phyloP scores from a whole-genome alignment of 2,113 vertebrate genomes.

The Engraulis encrasicolus region DNA sequence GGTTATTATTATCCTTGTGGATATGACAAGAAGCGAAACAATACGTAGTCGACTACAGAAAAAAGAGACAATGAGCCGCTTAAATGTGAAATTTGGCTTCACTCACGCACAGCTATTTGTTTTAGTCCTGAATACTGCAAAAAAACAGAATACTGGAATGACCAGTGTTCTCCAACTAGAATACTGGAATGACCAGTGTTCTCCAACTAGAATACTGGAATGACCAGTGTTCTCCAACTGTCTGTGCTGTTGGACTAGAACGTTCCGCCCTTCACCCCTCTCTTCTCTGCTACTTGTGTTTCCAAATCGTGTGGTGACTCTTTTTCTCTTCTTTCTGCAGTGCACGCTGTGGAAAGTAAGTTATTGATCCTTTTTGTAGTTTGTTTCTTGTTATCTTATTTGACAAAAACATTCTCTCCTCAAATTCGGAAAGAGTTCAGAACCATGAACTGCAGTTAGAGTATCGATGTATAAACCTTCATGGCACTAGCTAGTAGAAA shows the following conservation, averaged over 20 bases:
- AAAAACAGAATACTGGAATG: not conserved
- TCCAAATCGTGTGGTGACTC: conserved; percentile 71
- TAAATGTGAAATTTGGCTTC: not conserved
- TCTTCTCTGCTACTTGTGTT: conserved; percentile 47
- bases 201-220: not conserved
- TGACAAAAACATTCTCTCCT: not conserved
- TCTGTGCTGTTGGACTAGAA: conserved; percentile 21
- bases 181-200: conserved; percentile 1
- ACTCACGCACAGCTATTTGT: not conserved
- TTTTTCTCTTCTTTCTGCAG: conserved; percentile 89
- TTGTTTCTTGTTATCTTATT: conserved; percentile 36
- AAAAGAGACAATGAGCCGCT: conserved; percentile 26
- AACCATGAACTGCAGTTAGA: not conserved
- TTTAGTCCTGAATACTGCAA: not conserved
- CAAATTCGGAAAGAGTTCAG: conserved; percentile 14
- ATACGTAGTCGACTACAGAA: conserved; percentile 10
- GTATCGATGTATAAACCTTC: not conserved
- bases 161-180: not conserved
- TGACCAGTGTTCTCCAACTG: not conserved
- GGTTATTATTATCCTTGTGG: not conserved
- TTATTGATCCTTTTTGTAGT: conserved; percentile 70
- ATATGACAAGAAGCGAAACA: not conserved
- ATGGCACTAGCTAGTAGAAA: no score
- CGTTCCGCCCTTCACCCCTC: conserved; percentile 40
- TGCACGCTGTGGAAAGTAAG: conserved; percentile 96